Percentiles rank a stretch among this genome's conserved stretches.
Evolutionary conservation across 2,888 invertebrate species (phyloP).

Genomic region (Eugnorisma glareosa): DNA sequence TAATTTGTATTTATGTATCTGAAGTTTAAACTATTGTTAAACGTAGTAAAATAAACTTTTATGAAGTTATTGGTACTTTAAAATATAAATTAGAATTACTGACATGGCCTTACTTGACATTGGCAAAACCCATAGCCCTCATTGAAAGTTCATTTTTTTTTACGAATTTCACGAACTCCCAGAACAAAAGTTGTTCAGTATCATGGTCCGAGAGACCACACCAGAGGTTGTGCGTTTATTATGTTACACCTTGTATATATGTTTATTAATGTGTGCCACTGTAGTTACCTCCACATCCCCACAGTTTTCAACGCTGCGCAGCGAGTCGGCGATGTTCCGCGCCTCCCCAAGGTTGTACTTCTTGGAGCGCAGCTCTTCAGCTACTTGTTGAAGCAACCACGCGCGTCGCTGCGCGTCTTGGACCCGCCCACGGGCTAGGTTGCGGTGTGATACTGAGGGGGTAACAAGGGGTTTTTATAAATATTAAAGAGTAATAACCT

Average conservation of each 20-base stretch:
- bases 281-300: constrained; percentile 77
- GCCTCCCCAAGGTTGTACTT: constrained; percentile 78
- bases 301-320: constrained; percentile 71
- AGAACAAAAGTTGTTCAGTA: neutral
- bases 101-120: no score
- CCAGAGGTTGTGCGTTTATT: neutral
- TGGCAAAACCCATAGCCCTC: no score
- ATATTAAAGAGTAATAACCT: neutral
- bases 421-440: constrained; percentile 67
- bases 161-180: neutral
- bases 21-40: no score
- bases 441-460: constrained; percentile 77
- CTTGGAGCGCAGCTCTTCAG: constrained; percentile 75
- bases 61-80: no score
- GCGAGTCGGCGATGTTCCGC: constrained; percentile 76
- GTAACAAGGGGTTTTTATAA: neutral
- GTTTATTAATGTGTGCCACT: neutral
- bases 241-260: neutral
- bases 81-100: no score
- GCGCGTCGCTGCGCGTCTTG: constrained; percentile 77
- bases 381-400: constrained; percentile 78
- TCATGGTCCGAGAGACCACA: neutral
- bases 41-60: no score
- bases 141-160: neutral
- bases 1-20: no score